A percentile compares a stretch with the other conserved stretches of the same genome.
Evolutionary conservation across 2,113 vertebrate genomes (phyloP).

Genomic region (Malaclemys terrapin): DNA sequence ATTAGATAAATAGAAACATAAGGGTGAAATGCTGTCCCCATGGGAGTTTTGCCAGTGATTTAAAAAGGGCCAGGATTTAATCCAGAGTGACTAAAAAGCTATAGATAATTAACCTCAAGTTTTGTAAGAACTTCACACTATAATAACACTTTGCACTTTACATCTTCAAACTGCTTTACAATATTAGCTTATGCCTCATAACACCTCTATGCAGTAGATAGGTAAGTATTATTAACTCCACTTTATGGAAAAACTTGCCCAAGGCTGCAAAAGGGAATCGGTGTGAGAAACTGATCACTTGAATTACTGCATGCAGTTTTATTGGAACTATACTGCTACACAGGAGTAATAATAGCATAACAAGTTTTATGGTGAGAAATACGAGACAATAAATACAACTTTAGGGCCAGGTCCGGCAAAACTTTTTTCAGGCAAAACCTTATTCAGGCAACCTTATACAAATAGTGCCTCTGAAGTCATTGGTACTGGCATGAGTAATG

Average conservation of each 20-base stretch:
- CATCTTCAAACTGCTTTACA: not conserved
- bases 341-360: not conserved
- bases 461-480: not conserved
- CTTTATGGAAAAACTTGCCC: not conserved
- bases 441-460: not conserved
- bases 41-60: not conserved
- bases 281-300: not conserved
- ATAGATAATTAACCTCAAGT: not conserved
- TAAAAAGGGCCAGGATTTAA: conserved; percentile 10
- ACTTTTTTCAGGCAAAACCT: not conserved
- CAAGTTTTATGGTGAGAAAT: not conserved
- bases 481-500: rapidly evolving
- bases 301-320: not conserved
- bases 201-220: not conserved
- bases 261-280: not conserved
- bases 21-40: not conserved
- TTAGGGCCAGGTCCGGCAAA: not conserved
- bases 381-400: not conserved
- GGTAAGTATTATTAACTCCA: not conserved
- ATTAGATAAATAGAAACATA: not conserved
- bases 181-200: not conserved
- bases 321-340: not conserved
- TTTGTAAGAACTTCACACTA: not conserved
- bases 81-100: not conserved
- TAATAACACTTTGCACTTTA: not conserved